Evolutionary conservation across 2,797 vertebrate species (phyloP), one percentile per base, ranked within the genome.

Genomic region (Alosa sapidissima): DNA sequence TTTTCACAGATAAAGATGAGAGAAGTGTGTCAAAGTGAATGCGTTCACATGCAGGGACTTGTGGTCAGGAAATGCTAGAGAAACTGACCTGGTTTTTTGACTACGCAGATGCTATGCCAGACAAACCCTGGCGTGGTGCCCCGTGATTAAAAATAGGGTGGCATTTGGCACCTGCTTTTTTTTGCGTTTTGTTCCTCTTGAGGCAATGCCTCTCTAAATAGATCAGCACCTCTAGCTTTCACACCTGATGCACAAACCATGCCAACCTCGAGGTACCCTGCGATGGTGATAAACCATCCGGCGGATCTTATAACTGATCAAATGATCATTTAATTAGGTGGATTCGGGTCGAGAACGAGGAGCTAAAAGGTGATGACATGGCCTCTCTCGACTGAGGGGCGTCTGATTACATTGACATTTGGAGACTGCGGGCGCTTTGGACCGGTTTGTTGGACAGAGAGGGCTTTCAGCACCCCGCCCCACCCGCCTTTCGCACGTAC

Each of bases 401-500:
- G 65, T 72, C 65, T 72, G 33, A 65, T 65, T 65, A 65, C 60
- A 65, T 28, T 72, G 65, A 33, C 65, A 33, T 72, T 24, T 65
- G 60, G 60, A 24, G n/a, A 7, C 60, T 28, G 60, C n/a, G 60
- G 81, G 49, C 24, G 2, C 16, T 33, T 51, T 0, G 14, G 65
- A 65, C 19, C 48, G 41, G 84, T 84, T 82, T 81, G 82, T 83
- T 45, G 28, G 10, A 47, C 28, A 83, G 21, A 45, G 33, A 2
- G 41, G 81, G 45, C 51, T 14, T 72, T 72, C 19, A 84, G 81
- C 16, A 60, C 60, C 3, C 75, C 72, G 48, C 85, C 81, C 86
- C 85, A 87, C 89, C 91, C 89, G 87, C 82, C 86, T 87, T 94
- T 94, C 91, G 92, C 93, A 93, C 92, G 86, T 93, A 87, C 85